Evolutionary conservation across 2,888 invertebrate genomes (phyloP).

Genomic region (Ctenicera cuprea): DNA sequence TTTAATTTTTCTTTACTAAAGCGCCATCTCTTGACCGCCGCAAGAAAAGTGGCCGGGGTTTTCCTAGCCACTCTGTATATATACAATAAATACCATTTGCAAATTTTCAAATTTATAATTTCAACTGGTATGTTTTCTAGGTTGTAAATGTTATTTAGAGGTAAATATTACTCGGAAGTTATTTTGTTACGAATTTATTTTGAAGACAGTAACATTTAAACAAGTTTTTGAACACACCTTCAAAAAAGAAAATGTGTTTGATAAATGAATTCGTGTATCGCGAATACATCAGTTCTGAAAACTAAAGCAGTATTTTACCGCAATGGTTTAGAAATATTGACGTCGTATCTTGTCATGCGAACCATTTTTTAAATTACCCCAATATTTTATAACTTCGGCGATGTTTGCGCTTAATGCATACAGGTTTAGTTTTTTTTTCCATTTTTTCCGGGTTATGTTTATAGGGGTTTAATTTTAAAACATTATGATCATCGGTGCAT

Average conservation of each 20-base stretch:
- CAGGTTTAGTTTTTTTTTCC: not conserved
- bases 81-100: too few species aligned
- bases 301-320: conserved; percentile 26
- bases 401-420: not conserved
- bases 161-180: too few species aligned
- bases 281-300: conserved; percentile 7
- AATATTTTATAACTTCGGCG: conserved; percentile 13
- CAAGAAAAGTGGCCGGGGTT: too few species aligned
- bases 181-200: too few species aligned
- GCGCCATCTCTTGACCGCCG: too few species aligned
- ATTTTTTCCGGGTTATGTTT: not conserved
- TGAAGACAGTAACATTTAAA: not conserved
- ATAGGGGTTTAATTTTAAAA: not conserved
- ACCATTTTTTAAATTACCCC: conserved; percentile 19
- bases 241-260: not conserved
- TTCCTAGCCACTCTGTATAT: too few species aligned
- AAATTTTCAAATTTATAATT: too few species aligned
- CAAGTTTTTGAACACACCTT: too few species aligned
- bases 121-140: too few species aligned
- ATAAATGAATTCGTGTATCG: conserved; percentile 8
- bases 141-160: too few species aligned
- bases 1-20: too few species aligned
- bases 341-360: conserved; percentile 26
- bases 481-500: not conserved
- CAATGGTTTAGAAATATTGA: conserved; percentile 22